These are phyloP conservation scores for Chaetodon auriga DNA, from an alignment of 2,113 vertebrate genomes.

Conservation along the genomic window DNA sequence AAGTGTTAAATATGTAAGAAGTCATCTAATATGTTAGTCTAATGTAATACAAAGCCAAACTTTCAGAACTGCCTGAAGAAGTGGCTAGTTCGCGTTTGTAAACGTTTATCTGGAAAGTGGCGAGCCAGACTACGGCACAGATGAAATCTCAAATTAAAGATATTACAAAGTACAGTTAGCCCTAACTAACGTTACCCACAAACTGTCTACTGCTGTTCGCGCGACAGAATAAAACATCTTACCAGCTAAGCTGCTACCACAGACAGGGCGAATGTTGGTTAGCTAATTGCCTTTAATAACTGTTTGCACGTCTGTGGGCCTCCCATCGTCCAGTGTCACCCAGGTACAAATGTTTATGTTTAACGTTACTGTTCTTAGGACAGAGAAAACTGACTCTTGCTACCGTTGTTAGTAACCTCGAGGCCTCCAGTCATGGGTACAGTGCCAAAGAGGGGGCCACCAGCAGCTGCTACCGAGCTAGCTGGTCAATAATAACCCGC, in stretches of 20 bases:
- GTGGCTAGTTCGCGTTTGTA: background rate
- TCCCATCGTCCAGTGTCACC: background rate
- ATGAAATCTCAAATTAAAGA: background rate
- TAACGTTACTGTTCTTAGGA: background rate
- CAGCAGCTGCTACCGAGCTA: conserved; percentile 43
- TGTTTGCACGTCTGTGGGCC: background rate
- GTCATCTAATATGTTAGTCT: conserved; percentile 11
- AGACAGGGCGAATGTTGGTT: background rate
- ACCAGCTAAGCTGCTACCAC: background rate
- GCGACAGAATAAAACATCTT: background rate
- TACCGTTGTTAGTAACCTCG: background rate
- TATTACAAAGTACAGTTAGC: background rate
- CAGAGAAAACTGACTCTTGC: background rate
- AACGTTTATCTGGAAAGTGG: background rate
- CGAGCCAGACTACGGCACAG: background rate
- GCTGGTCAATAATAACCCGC: conserved; percentile 55
- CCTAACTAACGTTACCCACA: background rate
- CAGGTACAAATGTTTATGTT: background rate
- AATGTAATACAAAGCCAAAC: background rate
- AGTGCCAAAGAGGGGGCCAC: conserved; percentile 27
- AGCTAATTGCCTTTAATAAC: background rate
- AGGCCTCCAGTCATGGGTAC: conserved; percentile 37
- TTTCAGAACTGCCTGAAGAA: background rate
- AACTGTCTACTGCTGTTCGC: background rate
- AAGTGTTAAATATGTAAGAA: background rate